phyloP scores from a whole-genome alignment of 2,888 invertebrate genomes.

The Drosophila robusta region DNA sequence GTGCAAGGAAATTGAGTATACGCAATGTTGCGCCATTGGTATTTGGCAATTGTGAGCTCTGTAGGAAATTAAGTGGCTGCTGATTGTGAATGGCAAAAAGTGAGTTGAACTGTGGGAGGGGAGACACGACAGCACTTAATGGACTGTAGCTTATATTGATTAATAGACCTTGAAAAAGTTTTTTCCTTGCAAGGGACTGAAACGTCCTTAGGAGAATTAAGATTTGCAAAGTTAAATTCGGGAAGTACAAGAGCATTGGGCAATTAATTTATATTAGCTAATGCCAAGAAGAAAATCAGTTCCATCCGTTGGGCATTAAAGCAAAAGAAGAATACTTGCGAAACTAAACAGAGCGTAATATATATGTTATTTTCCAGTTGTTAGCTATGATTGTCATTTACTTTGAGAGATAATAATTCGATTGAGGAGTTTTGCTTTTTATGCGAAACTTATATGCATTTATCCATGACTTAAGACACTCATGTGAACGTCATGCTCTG shows the following conservation, averaged over 20 bases:
- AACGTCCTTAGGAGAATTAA: constrained; percentile 2
- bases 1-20: constrained; percentile 66
- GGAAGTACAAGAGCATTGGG: background rate
- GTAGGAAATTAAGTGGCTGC: constrained; percentile 68
- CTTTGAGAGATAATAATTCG: too few species aligned
- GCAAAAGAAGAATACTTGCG: background rate
- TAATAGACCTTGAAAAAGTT: constrained; percentile 26
- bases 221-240: constrained; percentile 6
- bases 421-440: background rate
- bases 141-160: constrained; percentile 37
- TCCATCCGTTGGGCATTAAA: constrained; percentile 4
- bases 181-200: background rate
- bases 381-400: constrained; percentile 6
- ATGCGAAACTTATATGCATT: background rate
- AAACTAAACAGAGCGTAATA: constrained; percentile 15
- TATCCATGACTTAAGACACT: too few species aligned
- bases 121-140: constrained; percentile 7
- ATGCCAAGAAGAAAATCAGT: constrained; percentile 1
- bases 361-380: constrained; percentile 22
- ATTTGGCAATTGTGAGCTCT: constrained; percentile 13
- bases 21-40: constrained; percentile 28
- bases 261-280: constrained; percentile 14
- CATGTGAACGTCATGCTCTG: too few species aligned
- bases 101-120: background rate
- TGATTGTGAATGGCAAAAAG: constrained; percentile 24